Evolutionary conservation across 2,888 invertebrate species (phyloP).

Genomic region (Drosophila austrosaltans): DNA sequence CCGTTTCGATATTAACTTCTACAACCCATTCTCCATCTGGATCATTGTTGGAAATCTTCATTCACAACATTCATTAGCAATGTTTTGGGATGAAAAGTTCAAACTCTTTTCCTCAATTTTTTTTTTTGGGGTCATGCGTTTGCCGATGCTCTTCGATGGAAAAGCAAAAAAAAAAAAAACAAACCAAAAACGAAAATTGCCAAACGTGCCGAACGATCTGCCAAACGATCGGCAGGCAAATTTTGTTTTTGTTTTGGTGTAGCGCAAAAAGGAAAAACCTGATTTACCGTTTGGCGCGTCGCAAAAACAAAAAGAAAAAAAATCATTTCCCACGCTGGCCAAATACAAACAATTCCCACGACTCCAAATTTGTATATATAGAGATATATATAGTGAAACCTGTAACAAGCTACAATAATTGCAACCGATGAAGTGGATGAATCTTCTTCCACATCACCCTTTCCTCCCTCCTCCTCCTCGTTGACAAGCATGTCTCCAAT

Average conservation of each 20-base stretch:
- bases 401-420: slow-evolving; percentile 72
- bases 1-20: not conserved
- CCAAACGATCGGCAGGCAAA: slow-evolving; percentile 70
- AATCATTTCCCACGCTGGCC: slow-evolving; percentile 76
- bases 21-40: slow-evolving; percentile 1
- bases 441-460: not conserved
- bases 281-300: slow-evolving; percentile 74
- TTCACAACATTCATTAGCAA: slow-evolving; percentile 10
- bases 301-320: slow-evolving; percentile 40
- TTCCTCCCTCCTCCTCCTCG: not conserved
- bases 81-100: slow-evolving; percentile 39
- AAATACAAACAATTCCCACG: slow-evolving; percentile 76
- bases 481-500: not conserved
- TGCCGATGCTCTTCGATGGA: slow-evolving; percentile 13
- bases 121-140: slow-evolving; percentile 32
- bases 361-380: slow-evolving; percentile 79
- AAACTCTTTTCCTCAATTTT: slow-evolving; percentile 27
- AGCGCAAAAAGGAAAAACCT: slow-evolving; percentile 72
- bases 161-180: slow-evolving; percentile 13
- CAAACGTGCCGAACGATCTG: slow-evolving; percentile 47
- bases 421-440: slow-evolving; percentile 56
- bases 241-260: slow-evolving; percentile 53
- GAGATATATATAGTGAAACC: slow-evolving; percentile 56
- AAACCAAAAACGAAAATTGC: slow-evolving; percentile 21
- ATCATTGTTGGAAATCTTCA: slow-evolving; percentile 15